Percentiles rank a stretch among this genome's conserved stretches.
Conservation (phyloP, 2,113 vertebrate genomes). For the Synchiropus splendidus region DNA sequence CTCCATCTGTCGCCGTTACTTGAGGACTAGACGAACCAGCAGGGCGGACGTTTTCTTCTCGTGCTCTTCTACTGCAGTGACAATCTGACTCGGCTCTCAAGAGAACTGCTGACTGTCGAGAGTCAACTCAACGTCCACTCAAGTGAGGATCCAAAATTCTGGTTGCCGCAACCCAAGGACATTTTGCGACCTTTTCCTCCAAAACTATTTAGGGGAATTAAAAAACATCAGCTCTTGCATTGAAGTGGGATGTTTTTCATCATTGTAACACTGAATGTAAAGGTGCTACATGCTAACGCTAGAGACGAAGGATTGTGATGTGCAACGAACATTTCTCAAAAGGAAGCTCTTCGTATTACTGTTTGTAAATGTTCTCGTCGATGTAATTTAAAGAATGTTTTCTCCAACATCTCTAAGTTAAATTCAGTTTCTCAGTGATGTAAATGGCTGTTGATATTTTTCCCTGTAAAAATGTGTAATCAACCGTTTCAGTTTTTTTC, state of each 20-base stretch:
- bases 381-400: slow-evolving; percentile 35
- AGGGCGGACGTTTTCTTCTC: slow-evolving; percentile 3
- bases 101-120: not conserved
- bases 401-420: slow-evolving; percentile 20
- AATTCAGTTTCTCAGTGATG: slow-evolving; percentile 21
- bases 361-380: slow-evolving; percentile 36
- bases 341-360: slow-evolving; percentile 1
- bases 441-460: slow-evolving; percentile 26
- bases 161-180: too few species aligned
- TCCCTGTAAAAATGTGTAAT: slow-evolving; percentile 21
- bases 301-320: not conserved
- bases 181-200: too few species aligned
- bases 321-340: slow-evolving; percentile 4
- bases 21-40: too few species aligned
- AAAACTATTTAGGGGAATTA: too few species aligned
- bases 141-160: too few species aligned
- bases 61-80: slow-evolving; percentile 34
- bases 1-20: too few species aligned
- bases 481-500: not conserved
- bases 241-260: too few species aligned
- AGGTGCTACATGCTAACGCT: too few species aligned
- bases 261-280: too few species aligned
- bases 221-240: too few species aligned
- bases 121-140: not conserved
- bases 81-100: slow-evolving; percentile 35